phyloP scores from a whole-genome alignment of 2,113 vertebrate genomes.

The Scopus umbretta region DNA sequence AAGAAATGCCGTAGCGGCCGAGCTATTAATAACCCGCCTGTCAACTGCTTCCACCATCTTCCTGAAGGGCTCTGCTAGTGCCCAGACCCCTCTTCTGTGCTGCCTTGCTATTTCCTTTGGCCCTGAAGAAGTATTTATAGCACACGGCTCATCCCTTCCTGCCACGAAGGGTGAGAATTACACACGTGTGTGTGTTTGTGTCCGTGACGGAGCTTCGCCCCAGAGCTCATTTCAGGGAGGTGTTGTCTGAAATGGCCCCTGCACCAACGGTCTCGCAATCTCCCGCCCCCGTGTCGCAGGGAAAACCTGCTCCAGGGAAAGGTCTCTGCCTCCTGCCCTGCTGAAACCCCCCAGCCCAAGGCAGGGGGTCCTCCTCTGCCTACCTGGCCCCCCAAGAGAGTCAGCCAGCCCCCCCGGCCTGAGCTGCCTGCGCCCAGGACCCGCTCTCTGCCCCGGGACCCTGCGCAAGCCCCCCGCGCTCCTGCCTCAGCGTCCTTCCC shows the following conservation, averaged over 20 bases:
- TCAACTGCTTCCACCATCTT: background rate
- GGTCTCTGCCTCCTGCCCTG: background rate
- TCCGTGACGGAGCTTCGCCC: background rate
- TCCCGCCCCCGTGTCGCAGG: accelerated
- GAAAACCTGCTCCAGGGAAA: background rate
- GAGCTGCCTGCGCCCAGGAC: background rate
- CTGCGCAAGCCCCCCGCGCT: accelerated
- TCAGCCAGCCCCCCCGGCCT: accelerated
- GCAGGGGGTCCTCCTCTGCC: background rate
- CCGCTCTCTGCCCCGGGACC: background rate
- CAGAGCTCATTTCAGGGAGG: background rate
- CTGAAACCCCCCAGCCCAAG: accelerated
- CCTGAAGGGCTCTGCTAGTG: background rate
- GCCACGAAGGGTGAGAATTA: background rate
- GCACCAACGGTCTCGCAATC: accelerated
- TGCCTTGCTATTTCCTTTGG: background rate
- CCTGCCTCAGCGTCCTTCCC: background rate
- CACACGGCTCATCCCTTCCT: background rate
- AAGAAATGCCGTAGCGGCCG: background rate
- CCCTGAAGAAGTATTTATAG: slow-evolving; percentile 30
- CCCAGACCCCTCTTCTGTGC: background rate
- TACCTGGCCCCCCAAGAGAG: background rate
- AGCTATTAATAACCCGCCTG: background rate
- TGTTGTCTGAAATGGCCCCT: background rate
- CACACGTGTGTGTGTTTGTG: background rate